Base-by-base conservation (phyloP, 2,113 vertebrate species). In the Tragelaphus imberbis region DNA sequence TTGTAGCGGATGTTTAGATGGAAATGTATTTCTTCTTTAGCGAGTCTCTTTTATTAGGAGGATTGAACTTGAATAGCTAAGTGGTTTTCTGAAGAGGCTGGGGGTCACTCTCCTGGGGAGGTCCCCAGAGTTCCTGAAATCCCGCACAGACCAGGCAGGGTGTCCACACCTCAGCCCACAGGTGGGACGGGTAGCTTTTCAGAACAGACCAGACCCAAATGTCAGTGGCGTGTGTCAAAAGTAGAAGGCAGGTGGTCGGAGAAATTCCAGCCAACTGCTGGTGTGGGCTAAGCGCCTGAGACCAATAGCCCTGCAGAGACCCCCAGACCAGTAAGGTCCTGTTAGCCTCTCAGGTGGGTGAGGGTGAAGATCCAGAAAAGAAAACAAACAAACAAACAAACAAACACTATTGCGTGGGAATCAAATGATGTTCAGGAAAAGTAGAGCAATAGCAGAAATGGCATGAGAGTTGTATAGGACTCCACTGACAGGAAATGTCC, bases 21-120 rank as follows among this genome's bases (percentile, higher is more conserved):
- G 25, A 84, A 21, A 28, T 36, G 8, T 55, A 13, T 16, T 56
- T 25, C n/a, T 84, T 56, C 53, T 56, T 55, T 59, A 55, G 5
- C 2, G 30, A 9, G 4, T 36, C 7, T 10, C 33, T 65, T 10
- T 10, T 15, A 1, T 75, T 44, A 25, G 63, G 55, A 21, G 14
- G 28, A 8, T 7, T 28, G 17, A 3, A 23, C 23, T 28, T 10
- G 8, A 84, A 8, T 1, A 16, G 71, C 21, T 28, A 5, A 28
- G 47, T 2, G 33, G n/a, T 3, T 36, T 16, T 23, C 53, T 1
- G 3, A 3, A 49, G 58, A 36, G 47, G 21, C 23, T 51, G 7
- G 2, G 23, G n/a, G 8, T 9, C 13, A 2, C n/a, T 77, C 0
- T 0, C 23, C 16, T 5, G 1, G 2, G 71, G 28, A 33, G 1